These are phyloP conservation scores for Perca flavescens DNA, from an alignment of 2,113 vertebrate species.

Conservation along the genomic window DNA sequence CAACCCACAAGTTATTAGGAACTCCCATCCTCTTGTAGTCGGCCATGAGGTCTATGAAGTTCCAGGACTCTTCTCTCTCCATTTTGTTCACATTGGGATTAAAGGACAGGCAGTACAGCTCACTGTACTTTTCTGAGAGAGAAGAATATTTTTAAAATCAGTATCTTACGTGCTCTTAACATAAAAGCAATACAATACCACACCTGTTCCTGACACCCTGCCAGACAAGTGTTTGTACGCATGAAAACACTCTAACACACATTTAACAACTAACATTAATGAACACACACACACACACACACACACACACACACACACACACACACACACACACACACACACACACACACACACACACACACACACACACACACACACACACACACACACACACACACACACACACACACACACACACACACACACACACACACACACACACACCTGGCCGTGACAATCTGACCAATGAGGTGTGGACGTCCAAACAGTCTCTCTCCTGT, in stretches of 20 bases:
- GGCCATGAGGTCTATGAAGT: slow-evolving; percentile 85
- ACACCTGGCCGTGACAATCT: slow-evolving; percentile 93
- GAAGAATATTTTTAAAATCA: background rate
- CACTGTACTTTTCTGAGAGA: slow-evolving; percentile 91
- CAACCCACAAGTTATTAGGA: slow-evolving; percentile 91
- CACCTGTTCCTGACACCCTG: slow-evolving; percentile 2
- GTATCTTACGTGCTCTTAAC: background rate
- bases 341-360: too few relatives aligned
- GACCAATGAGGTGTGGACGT: slow-evolving; percentile 90
- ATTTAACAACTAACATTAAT: background rate
- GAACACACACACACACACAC: too few relatives aligned
- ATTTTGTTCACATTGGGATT: slow-evolving; percentile 94
- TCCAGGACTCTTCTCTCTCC: slow-evolving; percentile 93
- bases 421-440: slow-evolving; percentile 58
- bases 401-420: slow-evolving; percentile 77
- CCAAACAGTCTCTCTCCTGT: slow-evolving; percentile 92
- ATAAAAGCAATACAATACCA: background rate
- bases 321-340: slow-evolving; percentile 73
- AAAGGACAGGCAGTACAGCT: slow-evolving; percentile 96
- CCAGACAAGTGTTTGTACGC: background rate
- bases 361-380: slow-evolving; percentile 6
- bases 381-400: slow-evolving; percentile 71
- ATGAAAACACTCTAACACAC: background rate
- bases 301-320: slow-evolving; percentile 68
- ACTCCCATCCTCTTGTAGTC: slow-evolving; percentile 95